A percentile compares a stretch with the other conserved stretches of the same genome.
phyloP scores from a whole-genome alignment of 2,888 invertebrate genomes.

The Pristionchus entomophagus region DNA sequence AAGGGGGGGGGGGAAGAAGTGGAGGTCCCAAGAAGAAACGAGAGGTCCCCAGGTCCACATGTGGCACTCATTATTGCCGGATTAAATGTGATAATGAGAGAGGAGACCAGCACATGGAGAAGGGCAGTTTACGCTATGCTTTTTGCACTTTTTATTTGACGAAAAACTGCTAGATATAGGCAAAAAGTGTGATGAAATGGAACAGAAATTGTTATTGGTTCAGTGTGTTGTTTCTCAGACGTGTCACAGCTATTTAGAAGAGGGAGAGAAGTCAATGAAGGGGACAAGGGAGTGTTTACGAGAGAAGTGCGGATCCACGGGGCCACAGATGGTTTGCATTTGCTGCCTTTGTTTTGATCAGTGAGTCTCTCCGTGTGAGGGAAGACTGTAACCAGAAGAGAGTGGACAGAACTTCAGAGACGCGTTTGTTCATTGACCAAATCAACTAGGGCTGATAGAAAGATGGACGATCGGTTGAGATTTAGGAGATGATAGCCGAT shows the following conservation, averaged over 20 bases:
- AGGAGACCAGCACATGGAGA: not conserved
- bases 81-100: conserved; percentile 34
- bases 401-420: too few species aligned
- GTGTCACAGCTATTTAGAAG: too few species aligned
- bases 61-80: conserved; percentile 39
- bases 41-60: not conserved
- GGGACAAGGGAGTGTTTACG: not conserved
- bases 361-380: too few species aligned
- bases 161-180: too few species aligned
- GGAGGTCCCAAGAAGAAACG: not conserved
- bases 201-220: too few species aligned
- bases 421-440: too few species aligned
- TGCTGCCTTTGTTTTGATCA: not conserved
- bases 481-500: too few species aligned
- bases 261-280: not conserved
- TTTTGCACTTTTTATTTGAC: not conserved
- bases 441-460: too few species aligned
- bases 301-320: not conserved
- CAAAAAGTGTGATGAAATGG: too few species aligned
- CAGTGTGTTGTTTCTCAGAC: too few species aligned
- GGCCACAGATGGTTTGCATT: conserved; percentile 34
- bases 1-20: not conserved
- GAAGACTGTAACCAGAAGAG: too few species aligned
- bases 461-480: too few species aligned
- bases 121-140: not conserved